Conservation (phyloP, 2,113 vertebrate genomes). For the Diglossa brunneiventris region DNA sequence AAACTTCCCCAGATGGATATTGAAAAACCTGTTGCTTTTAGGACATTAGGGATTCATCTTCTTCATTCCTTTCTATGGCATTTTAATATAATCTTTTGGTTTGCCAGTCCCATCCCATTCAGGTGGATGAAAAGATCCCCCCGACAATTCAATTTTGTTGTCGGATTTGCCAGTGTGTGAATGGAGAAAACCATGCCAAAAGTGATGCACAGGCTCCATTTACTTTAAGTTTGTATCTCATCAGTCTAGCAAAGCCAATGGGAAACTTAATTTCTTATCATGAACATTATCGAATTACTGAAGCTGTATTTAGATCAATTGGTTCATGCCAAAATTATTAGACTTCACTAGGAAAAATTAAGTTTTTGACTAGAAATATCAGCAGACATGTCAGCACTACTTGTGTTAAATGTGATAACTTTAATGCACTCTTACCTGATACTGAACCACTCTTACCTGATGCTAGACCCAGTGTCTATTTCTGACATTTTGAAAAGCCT, state of each 20-base stretch:
- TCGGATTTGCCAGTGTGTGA: not conserved
- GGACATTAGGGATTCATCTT: not conserved
- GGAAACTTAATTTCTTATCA: conserved; percentile 3
- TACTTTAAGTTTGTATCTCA: not conserved
- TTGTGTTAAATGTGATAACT: not conserved
- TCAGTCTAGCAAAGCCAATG: not conserved
- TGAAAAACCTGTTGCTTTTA: not conserved
- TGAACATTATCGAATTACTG: not conserved
- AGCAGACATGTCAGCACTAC: not conserved
- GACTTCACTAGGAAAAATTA: not conserved
- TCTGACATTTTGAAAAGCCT: not conserved
- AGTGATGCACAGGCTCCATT: not conserved
- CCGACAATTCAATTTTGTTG: not conserved
- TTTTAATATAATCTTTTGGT: not conserved
- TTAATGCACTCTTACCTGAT: not conserved
- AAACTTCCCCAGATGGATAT: not conserved
- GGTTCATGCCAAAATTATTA: not conserved
- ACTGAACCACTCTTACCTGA: not conserved
- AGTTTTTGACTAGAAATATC: not conserved
- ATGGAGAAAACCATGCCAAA: not conserved
- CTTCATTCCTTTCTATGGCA: not conserved
- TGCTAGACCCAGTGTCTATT: not conserved
- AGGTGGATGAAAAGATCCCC: fast-evolving
- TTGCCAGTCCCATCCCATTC: not conserved
- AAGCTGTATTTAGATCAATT: not conserved